These are phyloP conservation scores for Charina bottae DNA, from an alignment of 2,113 vertebrate species.

Conservation along the genomic window DNA sequence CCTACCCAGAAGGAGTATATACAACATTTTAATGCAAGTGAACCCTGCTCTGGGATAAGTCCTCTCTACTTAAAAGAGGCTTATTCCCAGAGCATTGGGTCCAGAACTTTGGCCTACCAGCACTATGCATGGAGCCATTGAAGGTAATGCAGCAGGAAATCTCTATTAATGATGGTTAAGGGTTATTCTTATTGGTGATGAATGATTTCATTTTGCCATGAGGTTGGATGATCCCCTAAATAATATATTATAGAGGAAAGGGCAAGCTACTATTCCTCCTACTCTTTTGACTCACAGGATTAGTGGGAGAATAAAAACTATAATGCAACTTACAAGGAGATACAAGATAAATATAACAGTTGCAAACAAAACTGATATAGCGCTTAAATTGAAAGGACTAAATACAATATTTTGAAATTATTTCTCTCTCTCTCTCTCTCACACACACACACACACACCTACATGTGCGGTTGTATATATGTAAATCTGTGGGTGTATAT, in stretches of 20 bases:
- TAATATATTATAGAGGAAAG: neutral
- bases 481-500: too few species aligned
- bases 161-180: neutral
- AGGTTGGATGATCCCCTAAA: neutral
- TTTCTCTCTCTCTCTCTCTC: too few species aligned
- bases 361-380: too few species aligned
- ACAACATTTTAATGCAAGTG: conserved; percentile 6
- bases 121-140: neutral
- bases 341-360: too few species aligned
- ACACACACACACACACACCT: too few species aligned
- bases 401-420: too few species aligned
- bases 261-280: neutral
- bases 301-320: neutral
- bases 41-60: neutral
- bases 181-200: neutral
- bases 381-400: too few species aligned
- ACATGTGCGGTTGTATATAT: too few species aligned
- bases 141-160: neutral
- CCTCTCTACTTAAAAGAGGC: neutral
- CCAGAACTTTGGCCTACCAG: neutral
- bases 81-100: neutral
- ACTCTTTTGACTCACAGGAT: neutral
- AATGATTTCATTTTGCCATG: conserved; percentile 5
- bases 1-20: conserved; percentile 18
- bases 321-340: too few species aligned